Evolutionary conservation across 2,113 vertebrate genomes (phyloP), one percentile per base, ranked within the genome.

Genomic region (Megaleporinus macrocephalus): DNA sequence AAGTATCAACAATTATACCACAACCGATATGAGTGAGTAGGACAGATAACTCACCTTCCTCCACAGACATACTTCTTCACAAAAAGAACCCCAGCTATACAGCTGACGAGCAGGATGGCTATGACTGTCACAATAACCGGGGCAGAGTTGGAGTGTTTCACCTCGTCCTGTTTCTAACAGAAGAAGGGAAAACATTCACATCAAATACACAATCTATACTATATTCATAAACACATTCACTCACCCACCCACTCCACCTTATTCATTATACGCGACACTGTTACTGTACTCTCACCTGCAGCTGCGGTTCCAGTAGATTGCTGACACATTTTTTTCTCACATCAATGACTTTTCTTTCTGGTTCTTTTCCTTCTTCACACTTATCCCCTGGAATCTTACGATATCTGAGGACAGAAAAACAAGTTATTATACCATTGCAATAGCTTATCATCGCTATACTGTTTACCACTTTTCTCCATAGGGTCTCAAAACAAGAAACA

Each of bases 21-120:
- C 27, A 11, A 36, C 63, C 57, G 2, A 16, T 75, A 29, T 30
- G 12, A n/a, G 12, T 29, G 47, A 27, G 41, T 13, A 29, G 27
- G 5, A n/a, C 26, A 12, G 44, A 5, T 0, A 5, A 87, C 97
- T 93, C 85, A 98, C 97, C 97, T 94, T 88, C 97, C 97, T 27
- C 97, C 97, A 0, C 97, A 98, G 88, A 98, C 90, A 0, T 97
- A 97, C 89, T 96, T 98, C 94, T 98, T 98, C 78, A 98, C 87
- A 61, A 98, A 89, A 81, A 97, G 89, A 84, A 95, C 92, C 7
- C 93, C 95, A 0, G 93, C 90, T 4, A 94, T 76, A 0, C 89
- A 84, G 2, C 93, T 92, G 74, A 91, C 77, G 68, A 97, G 90
- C 79, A 98, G 92, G 83, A 96, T 68, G 63, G 82, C 94, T 70